Evolutionary conservation across 2,113 vertebrate genomes (phyloP).

Genomic region (Peromyscus polionotus): DNA sequence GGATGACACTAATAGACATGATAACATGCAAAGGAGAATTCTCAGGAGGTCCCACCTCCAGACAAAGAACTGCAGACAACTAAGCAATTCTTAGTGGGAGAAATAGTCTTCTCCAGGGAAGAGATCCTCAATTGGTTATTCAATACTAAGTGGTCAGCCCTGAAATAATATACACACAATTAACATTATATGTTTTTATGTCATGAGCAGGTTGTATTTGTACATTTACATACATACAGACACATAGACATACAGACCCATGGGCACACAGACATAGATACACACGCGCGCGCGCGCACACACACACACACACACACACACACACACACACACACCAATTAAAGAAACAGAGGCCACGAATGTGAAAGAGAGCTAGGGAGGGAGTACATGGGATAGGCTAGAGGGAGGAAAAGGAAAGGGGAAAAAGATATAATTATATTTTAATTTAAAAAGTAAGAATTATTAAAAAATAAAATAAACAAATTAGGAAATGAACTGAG

Average conservation of each 20-base stretch:
- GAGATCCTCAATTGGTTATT: neutral
- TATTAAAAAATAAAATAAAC: neutral
- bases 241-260: neutral
- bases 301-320: too few species aligned
- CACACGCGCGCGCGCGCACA: too few species aligned
- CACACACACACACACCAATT: neutral
- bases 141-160: neutral
- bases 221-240: neutral
- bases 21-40: neutral
- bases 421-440: neutral
- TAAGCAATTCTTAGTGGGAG: neutral
- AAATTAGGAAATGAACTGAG: constrained; percentile 18
- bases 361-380: neutral
- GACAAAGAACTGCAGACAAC: neutral
- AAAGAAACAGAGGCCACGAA: neutral
- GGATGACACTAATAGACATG: neutral
- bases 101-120: neutral
- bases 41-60: too few species aligned
- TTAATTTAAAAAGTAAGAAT: neutral
- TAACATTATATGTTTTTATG: neutral
- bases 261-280: neutral
- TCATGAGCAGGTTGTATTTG: neutral
- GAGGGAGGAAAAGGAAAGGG: neutral
- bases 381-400: neutral
- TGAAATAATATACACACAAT: neutral